Evolutionary conservation across 64 coral and sea anemone species (phyloP), one percentile per base, ranked within the genome.

Genomic region (Montipora capricornis): DNA sequence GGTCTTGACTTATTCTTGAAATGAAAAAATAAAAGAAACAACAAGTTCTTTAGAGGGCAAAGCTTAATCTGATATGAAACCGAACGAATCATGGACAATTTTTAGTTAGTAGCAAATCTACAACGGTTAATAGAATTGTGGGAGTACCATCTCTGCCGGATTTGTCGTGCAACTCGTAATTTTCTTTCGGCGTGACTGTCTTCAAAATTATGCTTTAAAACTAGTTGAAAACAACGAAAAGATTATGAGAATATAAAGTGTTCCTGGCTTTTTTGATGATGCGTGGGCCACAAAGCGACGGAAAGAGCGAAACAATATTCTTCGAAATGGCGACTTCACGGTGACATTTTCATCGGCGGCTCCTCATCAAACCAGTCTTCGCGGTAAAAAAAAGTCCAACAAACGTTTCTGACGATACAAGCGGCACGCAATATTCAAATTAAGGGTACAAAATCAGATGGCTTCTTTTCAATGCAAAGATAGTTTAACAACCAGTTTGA

Each of bases 211-310:
- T 73, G 44, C 64, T 86, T 86, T 19, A 51, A 86, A 48, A 19
- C 82, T 52, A 51, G 82, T 86, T 68, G 68, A 86, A 86, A 86
- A 86, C 81, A 68, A 68, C 62, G 68, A 73, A 16, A 86, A 86
- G 82, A 73, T 73, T 70, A 86, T 86, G 66, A 86, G 71, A 86
- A 68, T 86, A 71, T 86, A 73, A 86, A 86, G 82, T 4, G 82
- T 86, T 73, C 19, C 45, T 24, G 44, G 67, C 44, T 49, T 67
- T 86, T 86, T 71, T 86, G 45, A 49, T 14, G 5, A 48, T 22
- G 12, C 46, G 66, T 73, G 71, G 71, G 82, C 47, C 82, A 15
- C 47, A 70, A 71, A 86, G 49, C 46, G 64, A 17, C 82, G 50
- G 82, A 86, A 86, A 86, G 22, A 49, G 50, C 68, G 81, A 24